Evolutionary conservation across 2,888 invertebrate species (phyloP), one percentile per base, ranked within the genome.

Genomic region (Heteromurus nitidus): DNA sequence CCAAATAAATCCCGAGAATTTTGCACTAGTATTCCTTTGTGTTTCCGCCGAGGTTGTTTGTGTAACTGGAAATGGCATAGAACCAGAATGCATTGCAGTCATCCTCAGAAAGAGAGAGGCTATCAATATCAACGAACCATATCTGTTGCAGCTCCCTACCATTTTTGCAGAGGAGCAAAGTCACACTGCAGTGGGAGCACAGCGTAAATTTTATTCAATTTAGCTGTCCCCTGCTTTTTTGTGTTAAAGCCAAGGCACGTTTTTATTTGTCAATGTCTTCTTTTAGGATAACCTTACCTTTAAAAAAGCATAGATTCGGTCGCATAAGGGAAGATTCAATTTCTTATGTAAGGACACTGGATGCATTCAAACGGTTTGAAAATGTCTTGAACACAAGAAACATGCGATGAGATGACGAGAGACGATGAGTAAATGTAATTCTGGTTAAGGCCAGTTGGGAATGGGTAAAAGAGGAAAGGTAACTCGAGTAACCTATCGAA

Each of bases 1-100:
- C 76, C 50, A 58, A 76, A 76, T 76, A 76, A 69, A 76, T 76
- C 47, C 67, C n/a, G n/a, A n/a, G n/a, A n/a, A n/a, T 42, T 18
- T 73, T 20, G 26, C 50, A 18, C 31, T 13, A 31, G 26, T 22
- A n/a, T 22, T 28, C 60, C 3, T 30, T 2, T 24, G 3, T 42
- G 13, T 42, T 16, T 22, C 22, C 13, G 30, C 9, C 18, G 18
- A 62, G 58, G 30, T 31, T 55, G 53, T 50, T 47, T 67, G 42
- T 58, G 7, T 42, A 30, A 64, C 64, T 50, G 64, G 31, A 74
- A 74, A 36, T 74, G 74, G 53, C 74, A 65, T 18, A 42, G 26
- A 74, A 18, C 28, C 20, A n/a, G 18, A 64, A 47, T 62, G 44
- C 58, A 58, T 26, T 47, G 58, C 58, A 72, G 72, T 42, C 42